Base-by-base conservation (phyloP, 2,113 vertebrate species). In the Calidris pygmaea region DNA sequence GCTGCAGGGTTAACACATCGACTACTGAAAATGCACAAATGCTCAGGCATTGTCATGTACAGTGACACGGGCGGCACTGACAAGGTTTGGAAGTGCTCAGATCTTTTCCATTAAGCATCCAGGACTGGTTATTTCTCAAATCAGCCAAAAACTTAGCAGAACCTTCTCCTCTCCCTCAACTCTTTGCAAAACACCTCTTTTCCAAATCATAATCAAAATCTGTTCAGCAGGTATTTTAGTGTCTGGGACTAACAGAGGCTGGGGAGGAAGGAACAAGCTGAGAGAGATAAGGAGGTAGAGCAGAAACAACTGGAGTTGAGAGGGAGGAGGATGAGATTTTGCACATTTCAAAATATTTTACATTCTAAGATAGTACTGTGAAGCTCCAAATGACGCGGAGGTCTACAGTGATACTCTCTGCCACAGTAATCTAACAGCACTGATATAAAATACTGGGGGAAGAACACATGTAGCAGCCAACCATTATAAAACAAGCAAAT, bases 271-370 rank as follows among this genome's bases (percentile, higher is more conserved):
- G 34, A 94, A 68, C 32, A 81, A 82, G 65, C 72, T 45, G 24
- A 63, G 47, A 80, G 74, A 93, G 90, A 91, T 93, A 96, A 93
- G 71, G 52, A 94, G 50, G 50, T 5, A 86, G 29, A 86, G 22
- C 30, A 86, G 85, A 90, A 93, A 84, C 47, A 86, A 93, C 21
- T 0, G 0, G 43, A 92, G 50, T 5, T 75, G 35, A 74, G 21
- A 83, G 32, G 34, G 32, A 71, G 66, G 47, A 94, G 35, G 59
- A 85, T 37, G 66, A 89, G 52, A 56, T 80, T 94, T 86, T 90
- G 78, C 27, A 71, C 47, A 59, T 90, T 90, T 82, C 26, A 71
- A 96, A 90, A 86, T 95, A 96, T 90, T 96, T 94, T 74, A 77
- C 78, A 90, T 96, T 88, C 84, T 74, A 67, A 96, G 87, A 93